Base-by-base conservation (phyloP, 2,797 vertebrate genomes). In the Sebastes wilsoni region DNA sequence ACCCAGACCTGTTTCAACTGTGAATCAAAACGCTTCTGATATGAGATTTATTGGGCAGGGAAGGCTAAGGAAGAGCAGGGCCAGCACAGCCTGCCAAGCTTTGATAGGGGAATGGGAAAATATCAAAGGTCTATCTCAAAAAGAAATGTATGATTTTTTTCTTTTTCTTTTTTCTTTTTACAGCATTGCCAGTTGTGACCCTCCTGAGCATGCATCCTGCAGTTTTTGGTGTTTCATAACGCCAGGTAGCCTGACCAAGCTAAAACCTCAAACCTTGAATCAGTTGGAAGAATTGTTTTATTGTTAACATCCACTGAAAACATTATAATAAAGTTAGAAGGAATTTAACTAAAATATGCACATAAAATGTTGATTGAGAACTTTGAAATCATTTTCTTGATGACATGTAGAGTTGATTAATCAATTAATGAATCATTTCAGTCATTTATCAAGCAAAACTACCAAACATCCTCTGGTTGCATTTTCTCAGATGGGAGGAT, bases 11-110 rank as follows among this genome's bases (percentile, higher is more conserved):
- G 85, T 92, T 94, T 94, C 89, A 92, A 92, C 89, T 87, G 79
- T 77, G 77, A 92, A 93, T 94, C 92, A 92, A 94, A 94, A 92
- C 20, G 61, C 84, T 81, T 88, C 83, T 90, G 90, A 94, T 92
- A 90, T 92, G 86, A 90, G 83, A 91, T 89, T 88, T 87, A 88
- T 85, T 84, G 88, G 79, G 68, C 78, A 87, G 86, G 88, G 82
- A 85, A 84, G 74, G 81, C 76, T 85, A 77, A 88, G 69, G 80
- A 83, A 74, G 81, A 79, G 88, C 78, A 84, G 79, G 84, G 68
- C 80, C 75, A 71, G 80, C 72, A 62, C 82, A 87, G 84, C 75
- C 89, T 87, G 85, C 66, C 71, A 81, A 61, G 79, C 91, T 92
- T 88, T 94, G 91, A 93, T 93, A 92, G 82, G 77, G 81, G 86